Conservation (phyloP, 2,797 vertebrate species). For the Echeneis naucrates region DNA sequence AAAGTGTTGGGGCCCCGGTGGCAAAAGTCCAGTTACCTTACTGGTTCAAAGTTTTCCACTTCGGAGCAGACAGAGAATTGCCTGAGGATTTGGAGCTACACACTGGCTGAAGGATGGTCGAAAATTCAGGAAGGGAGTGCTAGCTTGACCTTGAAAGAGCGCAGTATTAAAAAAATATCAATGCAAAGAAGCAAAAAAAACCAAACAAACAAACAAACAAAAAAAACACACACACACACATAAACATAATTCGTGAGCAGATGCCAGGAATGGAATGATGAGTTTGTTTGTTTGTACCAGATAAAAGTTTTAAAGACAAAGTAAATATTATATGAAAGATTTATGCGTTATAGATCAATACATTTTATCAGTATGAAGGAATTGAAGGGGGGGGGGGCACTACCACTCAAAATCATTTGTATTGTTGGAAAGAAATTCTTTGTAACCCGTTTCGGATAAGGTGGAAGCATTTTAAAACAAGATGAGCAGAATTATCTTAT, state of each 20-base stretch:
- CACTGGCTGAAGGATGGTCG: background rate
- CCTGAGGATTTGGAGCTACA: constrained; percentile 27
- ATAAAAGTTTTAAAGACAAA: background rate
- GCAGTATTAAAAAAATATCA: constrained; percentile 14
- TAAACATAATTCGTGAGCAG: constrained; percentile 15
- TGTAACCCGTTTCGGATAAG: background rate
- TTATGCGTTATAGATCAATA: background rate
- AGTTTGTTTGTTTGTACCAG: background rate
- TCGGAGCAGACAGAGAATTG: constrained; percentile 41
- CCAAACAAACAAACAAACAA: no score
- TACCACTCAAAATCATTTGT: background rate
- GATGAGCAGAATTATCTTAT: background rate
- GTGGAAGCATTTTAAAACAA: background rate
- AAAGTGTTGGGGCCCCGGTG: constrained; percentile 39
- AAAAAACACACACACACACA: no score
- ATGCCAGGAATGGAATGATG: constrained; percentile 25
- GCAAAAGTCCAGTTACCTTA: constrained; percentile 57
- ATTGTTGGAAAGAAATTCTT: background rate
- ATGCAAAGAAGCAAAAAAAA: background rate
- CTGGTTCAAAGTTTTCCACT: constrained; percentile 47
- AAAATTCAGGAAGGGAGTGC: constrained; percentile 34
- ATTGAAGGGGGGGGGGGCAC: no score
- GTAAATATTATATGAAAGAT: background rate
- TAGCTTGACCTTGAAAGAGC: constrained; percentile 25
- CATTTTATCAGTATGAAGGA: no score